Base-by-base conservation (phyloP, 2,113 vertebrate genomes). In the Corythoichthys haematopterus region DNA sequence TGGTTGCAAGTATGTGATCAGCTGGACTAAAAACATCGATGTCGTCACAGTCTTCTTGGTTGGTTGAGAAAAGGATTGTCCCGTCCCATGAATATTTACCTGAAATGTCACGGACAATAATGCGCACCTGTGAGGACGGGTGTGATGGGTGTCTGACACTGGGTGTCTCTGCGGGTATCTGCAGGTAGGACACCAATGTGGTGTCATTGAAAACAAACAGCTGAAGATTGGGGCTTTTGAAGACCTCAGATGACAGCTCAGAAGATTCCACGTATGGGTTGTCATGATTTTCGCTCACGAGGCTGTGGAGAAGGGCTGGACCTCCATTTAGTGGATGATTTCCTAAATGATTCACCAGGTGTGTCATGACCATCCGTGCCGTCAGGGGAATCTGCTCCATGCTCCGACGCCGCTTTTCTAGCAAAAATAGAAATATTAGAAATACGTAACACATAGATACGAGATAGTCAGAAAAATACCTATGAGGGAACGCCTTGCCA, bases 31-130 rank as follows among this genome's bases (percentile, higher is more conserved):
- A 84, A 65, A 60, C 80, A 6, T 57, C 74, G 12, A 14, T 36
- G 66, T 85, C 70, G 8, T 76, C 51, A 57, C 58, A 75, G 65
- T 91, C 92, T n/a, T 94, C 91, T 57, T 92, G 75, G 5, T 90
- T 92, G 38, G 94, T 96, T 59, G 94, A 93, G 16, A 97, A 95
- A n/a, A 98, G 87, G 51, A 98, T 84, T 0, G 82, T 85, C 36
- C 94, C 94, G 9, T 99, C 96, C 97, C 97, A 99, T 0, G 97
- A 97, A 85, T 99, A 98, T 75, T 99, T 99, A 75, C 97, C 97
- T 9, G 97, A 99, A 86, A 99, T 96, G 76, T 99, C 97, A 45
- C 97, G 89, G 62, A 98, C 93, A 5, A 99, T 98, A n/a, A 98
- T 89, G 3, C 97, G 91, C 15, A 99, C 94, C 1, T 95, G 93